These are phyloP conservation scores for Lophius piscatorius DNA, from an alignment of 2,113 vertebrate genomes.

Conservation along the genomic window DNA sequence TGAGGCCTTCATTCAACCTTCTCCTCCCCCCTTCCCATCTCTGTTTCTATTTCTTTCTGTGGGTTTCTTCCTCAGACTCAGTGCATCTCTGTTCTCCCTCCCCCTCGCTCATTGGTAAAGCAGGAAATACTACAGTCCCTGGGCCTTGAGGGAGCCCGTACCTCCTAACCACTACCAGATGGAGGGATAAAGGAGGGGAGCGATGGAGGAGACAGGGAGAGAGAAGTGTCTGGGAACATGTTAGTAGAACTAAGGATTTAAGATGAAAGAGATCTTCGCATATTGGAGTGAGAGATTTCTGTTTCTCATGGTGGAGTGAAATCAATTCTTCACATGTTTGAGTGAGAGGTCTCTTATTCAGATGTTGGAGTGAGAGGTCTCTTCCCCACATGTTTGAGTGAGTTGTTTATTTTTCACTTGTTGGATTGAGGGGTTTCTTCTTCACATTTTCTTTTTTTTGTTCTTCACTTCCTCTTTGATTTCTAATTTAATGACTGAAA, in stretches of 20 bases:
- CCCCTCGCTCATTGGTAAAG: constrained; percentile 22
- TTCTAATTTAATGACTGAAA: too few relatives aligned
- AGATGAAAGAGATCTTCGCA: neutral
- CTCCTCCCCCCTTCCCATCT: neutral
- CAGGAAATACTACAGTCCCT: constrained; percentile 79
- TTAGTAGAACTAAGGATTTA: neutral
- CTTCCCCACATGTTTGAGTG: too few relatives aligned
- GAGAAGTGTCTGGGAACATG: constrained; percentile 15
- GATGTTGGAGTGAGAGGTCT: too few relatives aligned
- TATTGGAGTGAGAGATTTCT: too few relatives aligned
- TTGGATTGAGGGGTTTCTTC: too few relatives aligned
- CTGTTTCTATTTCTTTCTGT: constrained; percentile 48
- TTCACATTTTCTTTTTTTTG: too few relatives aligned
- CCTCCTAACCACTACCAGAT: constrained; percentile 77
- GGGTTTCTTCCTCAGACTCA: constrained; percentile 52
- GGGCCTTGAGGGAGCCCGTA: constrained; percentile 72
- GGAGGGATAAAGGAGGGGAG: constrained; percentile 57
- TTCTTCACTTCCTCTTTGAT: too few relatives aligned
- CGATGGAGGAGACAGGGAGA: constrained; percentile 28
- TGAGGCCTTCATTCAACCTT: constrained; percentile 39
- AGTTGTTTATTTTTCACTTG: too few relatives aligned
- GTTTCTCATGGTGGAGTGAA: too few relatives aligned
- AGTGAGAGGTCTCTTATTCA: too few relatives aligned
- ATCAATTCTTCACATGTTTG: too few relatives aligned
- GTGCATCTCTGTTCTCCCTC: constrained; percentile 41